phyloP scores from a whole-genome alignment of 2,888 invertebrate species.

The Phania funesta region DNA sequence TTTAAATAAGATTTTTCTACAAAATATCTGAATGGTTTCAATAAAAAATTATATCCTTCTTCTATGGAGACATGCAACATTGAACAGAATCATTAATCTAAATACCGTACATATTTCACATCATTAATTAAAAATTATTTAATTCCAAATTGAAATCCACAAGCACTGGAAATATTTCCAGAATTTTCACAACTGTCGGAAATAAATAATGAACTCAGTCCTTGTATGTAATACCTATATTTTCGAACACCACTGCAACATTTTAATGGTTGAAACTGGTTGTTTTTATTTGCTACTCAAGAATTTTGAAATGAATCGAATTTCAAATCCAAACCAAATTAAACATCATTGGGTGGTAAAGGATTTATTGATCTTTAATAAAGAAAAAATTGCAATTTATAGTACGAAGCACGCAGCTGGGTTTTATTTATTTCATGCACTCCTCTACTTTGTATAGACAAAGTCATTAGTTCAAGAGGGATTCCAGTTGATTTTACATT shows the following conservation, averaged over 20 bases:
- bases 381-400: conserved; percentile 12
- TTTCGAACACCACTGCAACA: neutral
- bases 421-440: conserved; percentile 1
- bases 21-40: too few relatives aligned
- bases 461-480: neutral
- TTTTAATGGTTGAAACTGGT: conserved; percentile 38
- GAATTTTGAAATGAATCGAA: conserved; percentile 49
- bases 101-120: too few relatives aligned
- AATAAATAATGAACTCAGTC: too few relatives aligned
- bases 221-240: neutral
- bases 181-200: too few relatives aligned
- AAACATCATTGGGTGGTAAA: conserved; percentile 56
- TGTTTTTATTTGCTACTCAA: conserved; percentile 34
- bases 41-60: too few relatives aligned
- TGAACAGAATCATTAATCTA: too few relatives aligned
- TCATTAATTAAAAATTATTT: too few relatives aligned
- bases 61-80: too few relatives aligned
- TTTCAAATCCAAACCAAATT: conserved; percentile 55
- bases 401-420: neutral
- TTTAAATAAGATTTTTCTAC: too few relatives aligned
- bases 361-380: conserved; percentile 42
- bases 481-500: conserved; percentile 8
- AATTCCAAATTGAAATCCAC: too few relatives aligned
- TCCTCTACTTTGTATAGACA: neutral
- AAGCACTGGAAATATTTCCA: too few relatives aligned